A percentile compares a stretch with the other conserved stretches of the same genome.
phyloP scores from a whole-genome alignment of 92 coral and sea anemone species.

The Meandrina meandrites region DNA sequence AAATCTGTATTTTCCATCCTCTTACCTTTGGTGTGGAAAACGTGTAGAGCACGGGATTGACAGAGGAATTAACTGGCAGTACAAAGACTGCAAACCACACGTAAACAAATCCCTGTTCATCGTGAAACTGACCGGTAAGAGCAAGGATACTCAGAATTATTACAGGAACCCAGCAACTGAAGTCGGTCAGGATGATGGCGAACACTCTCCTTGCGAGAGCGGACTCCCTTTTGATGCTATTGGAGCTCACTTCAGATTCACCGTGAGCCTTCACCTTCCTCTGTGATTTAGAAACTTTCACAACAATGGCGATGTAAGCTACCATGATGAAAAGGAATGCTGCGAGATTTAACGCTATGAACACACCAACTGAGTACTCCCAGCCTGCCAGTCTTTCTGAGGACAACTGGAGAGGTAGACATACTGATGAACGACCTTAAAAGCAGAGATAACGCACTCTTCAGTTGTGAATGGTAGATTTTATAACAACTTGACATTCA shows the following conservation, averaged over 20 bases:
- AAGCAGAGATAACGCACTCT: too few species aligned
- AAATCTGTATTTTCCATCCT: not conserved
- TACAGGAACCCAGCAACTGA: constrained; percentile 61
- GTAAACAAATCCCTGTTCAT: constrained; percentile 35
- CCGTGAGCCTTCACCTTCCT: constrained; percentile 17
- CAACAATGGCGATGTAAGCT: constrained; percentile 44
- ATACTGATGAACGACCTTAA: constrained; percentile 55
- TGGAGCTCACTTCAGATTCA: constrained; percentile 4
- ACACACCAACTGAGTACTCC: constrained; percentile 52
- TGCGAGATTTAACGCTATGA: constrained; percentile 37
- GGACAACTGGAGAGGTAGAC: constrained; percentile 61
- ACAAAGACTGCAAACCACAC: constrained; percentile 67
- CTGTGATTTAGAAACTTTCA: constrained; percentile 27
- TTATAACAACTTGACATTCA: not conserved
- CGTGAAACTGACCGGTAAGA: constrained; percentile 37
- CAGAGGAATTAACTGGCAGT: constrained; percentile 55
- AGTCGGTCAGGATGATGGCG: constrained; percentile 53
- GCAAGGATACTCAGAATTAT: constrained; percentile 50
- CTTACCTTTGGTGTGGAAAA: constrained; percentile 48
- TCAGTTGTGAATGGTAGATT: not conserved
- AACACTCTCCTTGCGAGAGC: constrained; percentile 45
- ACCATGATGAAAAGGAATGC: constrained; percentile 45
- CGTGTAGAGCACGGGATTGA: constrained; percentile 61
- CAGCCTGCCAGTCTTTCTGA: constrained; percentile 47
- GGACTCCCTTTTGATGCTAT: constrained; percentile 30